Conservation (phyloP, 2,113 vertebrate species). For the Megaleporinus macrocephalus region DNA sequence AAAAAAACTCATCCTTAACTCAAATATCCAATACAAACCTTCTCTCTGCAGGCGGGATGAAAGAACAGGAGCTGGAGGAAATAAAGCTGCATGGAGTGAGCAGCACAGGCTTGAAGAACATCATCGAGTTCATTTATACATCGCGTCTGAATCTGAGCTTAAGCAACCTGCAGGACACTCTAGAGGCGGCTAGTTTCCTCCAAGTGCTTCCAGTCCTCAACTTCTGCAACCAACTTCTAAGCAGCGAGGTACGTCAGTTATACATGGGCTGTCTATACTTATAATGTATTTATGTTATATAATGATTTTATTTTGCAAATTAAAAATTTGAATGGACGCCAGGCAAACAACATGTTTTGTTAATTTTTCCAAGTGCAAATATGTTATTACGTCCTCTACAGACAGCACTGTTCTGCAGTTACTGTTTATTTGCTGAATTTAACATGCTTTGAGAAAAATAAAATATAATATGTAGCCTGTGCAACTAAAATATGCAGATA, state of each 20-base stretch:
- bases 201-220: constrained; percentile 81
- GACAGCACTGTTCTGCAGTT: too few species aligned
- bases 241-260: constrained; percentile 74
- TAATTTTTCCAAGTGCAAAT: too few species aligned
- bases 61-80: constrained; percentile 79
- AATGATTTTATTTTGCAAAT: too few species aligned
- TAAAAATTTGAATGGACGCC: too few species aligned
- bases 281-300: too few species aligned
- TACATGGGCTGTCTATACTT: background rate
- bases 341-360: too few species aligned
- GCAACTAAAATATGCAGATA: too few species aligned
- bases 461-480: too few species aligned
- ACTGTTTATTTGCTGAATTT: too few species aligned
- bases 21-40: background rate
- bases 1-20: constrained; percentile 15
- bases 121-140: constrained; percentile 84
- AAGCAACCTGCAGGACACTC: constrained; percentile 78
- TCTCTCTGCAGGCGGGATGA: constrained; percentile 77
- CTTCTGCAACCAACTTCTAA: constrained; percentile 83
- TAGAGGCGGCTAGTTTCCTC: constrained; percentile 83
- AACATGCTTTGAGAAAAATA: too few species aligned
- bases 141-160: constrained; percentile 76
- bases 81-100: constrained; percentile 83
- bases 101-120: constrained; percentile 76
- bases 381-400: too few species aligned